Conservation (phyloP, 2,113 vertebrate genomes). For the Hippoglossus stenolepis region DNA sequence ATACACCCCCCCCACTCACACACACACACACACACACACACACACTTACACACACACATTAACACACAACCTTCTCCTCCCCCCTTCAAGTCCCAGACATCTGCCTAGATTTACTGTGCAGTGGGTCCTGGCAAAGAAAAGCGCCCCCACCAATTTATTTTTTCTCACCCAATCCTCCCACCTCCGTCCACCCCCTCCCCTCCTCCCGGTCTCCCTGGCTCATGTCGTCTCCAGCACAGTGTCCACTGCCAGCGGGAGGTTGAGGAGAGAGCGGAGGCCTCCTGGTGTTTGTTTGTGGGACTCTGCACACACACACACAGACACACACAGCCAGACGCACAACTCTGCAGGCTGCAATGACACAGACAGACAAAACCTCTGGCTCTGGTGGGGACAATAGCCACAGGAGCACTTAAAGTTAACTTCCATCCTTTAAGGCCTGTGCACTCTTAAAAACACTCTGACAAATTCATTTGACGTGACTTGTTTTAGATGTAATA, state of each 20-base stretch:
- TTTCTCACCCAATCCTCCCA: constrained; percentile 32
- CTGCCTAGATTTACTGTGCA: constrained; percentile 3
- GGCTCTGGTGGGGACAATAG: constrained; percentile 6
- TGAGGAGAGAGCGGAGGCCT: constrained; percentile 35
- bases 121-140: constrained; percentile 1
- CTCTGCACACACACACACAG: constrained; percentile 1
- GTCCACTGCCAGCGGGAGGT: constrained; percentile 56
- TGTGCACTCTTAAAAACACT: background rate
- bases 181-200: constrained; percentile 4
- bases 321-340: constrained; percentile 45
- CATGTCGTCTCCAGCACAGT: constrained; percentile 51
- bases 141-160: background rate
- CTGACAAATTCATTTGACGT: background rate
- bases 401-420: constrained; percentile 17
- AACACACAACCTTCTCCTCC: background rate
- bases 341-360: constrained; percentile 27
- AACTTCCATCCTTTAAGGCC: background rate
- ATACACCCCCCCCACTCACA: constrained; percentile 18
- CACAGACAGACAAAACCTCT: background rate
- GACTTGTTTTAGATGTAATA: background rate
- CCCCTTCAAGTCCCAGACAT: background rate
- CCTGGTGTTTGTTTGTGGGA: constrained; percentile 53
- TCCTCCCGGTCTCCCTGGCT: constrained; percentile 44
- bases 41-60: constrained; percentile 19
- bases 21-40: constrained; percentile 14